Evolutionary conservation across 2,888 invertebrate genomes (phyloP).

Genomic region (Caradrina clavipalpis): DNA sequence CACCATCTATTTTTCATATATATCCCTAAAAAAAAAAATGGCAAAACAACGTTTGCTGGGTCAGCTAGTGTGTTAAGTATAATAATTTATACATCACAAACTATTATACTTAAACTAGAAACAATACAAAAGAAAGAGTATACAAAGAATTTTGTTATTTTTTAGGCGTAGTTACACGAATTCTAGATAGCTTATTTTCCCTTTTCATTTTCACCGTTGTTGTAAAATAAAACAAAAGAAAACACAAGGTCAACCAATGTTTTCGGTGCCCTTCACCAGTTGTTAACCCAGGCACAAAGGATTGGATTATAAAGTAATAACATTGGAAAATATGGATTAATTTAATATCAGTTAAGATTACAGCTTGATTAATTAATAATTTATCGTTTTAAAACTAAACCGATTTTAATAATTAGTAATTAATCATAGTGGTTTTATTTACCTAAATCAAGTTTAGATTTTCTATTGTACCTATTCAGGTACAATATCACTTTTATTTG

Average conservation of each 20-base stretch:
- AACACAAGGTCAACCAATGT: neutral
- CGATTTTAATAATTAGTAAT: neutral
- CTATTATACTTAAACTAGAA: too few species aligned
- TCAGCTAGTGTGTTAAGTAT: too few species aligned
- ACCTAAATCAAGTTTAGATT: neutral
- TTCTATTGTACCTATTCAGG: too few species aligned
- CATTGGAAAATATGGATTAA: neutral
- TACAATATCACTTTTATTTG: too few species aligned
- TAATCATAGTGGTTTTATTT: neutral
- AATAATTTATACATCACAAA: too few species aligned
- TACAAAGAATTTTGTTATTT: too few species aligned
- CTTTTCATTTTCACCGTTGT: neutral
- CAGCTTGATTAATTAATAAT: slow-evolving; percentile 5
- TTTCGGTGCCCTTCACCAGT: neutral
- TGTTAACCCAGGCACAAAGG: neutral
- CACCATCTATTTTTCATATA: too few species aligned
- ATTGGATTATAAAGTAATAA: neutral
- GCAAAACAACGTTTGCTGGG: too few species aligned
- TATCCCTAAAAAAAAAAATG: too few species aligned
- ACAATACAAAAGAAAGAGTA: too few species aligned
- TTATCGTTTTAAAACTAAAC: neutral
- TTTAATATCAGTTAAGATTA: neutral
- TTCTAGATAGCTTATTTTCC: too few species aligned
- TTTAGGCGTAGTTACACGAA: too few species aligned
- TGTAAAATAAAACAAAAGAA: neutral